These are phyloP conservation scores for Lasioglossum marginatum DNA, from an alignment of 2,888 invertebrate genomes.

Conservation along the genomic window DNA sequence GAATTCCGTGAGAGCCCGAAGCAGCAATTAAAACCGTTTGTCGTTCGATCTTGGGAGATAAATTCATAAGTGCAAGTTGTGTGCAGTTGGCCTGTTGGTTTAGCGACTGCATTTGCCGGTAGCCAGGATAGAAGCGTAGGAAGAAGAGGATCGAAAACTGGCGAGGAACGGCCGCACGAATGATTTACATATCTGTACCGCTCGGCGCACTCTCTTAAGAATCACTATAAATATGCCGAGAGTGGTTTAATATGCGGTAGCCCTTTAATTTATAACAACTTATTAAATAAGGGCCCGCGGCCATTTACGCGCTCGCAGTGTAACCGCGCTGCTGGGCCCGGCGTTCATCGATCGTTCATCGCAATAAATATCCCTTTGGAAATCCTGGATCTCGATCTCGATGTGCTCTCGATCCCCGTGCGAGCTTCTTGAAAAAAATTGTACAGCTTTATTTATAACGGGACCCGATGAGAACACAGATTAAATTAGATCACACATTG, in stretches of 20 bases:
- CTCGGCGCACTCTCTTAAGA: conserved; percentile 67
- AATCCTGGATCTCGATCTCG: conserved; percentile 39
- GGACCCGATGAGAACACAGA: not conserved
- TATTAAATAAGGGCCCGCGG: conserved; percentile 80
- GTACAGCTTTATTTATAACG: not conserved
- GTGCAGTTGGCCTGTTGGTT: not conserved
- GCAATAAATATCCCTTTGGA: conserved; percentile 66
- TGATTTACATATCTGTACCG: conserved; percentile 78
- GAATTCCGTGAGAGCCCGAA: conserved; percentile 63
- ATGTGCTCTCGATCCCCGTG: not conserved
- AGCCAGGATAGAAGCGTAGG: conserved; percentile 32
- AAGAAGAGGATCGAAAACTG: conserved; percentile 35
- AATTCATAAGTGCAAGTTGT: conserved; percentile 71
- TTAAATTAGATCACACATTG: not conserved
- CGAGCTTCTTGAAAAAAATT: not conserved
- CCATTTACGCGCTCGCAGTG: conserved; percentile 66
- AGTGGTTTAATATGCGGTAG: conserved; percentile 80
- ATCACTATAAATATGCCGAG: conserved; percentile 80
- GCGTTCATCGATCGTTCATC: conserved; percentile 62
- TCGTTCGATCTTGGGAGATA: conserved; percentile 76
- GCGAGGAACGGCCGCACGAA: conserved; percentile 37
- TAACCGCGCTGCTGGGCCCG: conserved; percentile 47
- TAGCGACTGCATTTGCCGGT: conserved; percentile 13
- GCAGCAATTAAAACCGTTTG: conserved; percentile 80
- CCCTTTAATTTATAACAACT: conserved; percentile 81